phyloP scores from a whole-genome alignment of 2,888 invertebrate genomes.

The Parelbella ahira region DNA sequence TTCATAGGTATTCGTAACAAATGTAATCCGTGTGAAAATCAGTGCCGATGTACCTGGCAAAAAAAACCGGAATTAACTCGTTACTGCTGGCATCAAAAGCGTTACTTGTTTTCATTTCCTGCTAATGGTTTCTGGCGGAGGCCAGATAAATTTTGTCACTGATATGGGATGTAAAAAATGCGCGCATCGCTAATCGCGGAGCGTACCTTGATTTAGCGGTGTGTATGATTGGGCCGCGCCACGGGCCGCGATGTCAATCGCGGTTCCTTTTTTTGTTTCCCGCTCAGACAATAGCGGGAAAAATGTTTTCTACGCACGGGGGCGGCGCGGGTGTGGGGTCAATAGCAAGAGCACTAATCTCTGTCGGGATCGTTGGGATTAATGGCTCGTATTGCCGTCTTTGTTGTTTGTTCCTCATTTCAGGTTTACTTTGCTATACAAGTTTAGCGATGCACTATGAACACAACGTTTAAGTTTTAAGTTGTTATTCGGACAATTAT shows the following conservation, averaged over 20 bases:
- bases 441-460: constrained; percentile 42
- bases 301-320: constrained; percentile 68
- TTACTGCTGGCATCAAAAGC: no score
- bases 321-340: constrained; percentile 52
- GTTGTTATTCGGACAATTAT: constrained; percentile 4
- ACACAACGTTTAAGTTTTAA: constrained; percentile 7
- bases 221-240: constrained; percentile 15
- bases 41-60: no score
- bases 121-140: no score
- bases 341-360: constrained; percentile 72
- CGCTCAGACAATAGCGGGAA: constrained; percentile 69
- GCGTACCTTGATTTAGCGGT: constrained; percentile 4
- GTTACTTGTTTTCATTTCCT: no score
- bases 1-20: no score
- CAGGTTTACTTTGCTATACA: constrained; percentile 55
- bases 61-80: no score
- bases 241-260: constrained; percentile 65
- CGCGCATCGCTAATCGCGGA: neutral
- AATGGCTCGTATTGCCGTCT: constrained; percentile 73
- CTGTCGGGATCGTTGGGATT: constrained; percentile 71
- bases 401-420: constrained; percentile 67
- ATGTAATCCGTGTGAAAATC: no score
- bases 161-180: no score
- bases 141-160: no score
- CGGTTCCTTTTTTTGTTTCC: constrained; percentile 62